phyloP scores from a whole-genome alignment of 2,888 invertebrate species.

The Gastrophysa polygoni region DNA sequence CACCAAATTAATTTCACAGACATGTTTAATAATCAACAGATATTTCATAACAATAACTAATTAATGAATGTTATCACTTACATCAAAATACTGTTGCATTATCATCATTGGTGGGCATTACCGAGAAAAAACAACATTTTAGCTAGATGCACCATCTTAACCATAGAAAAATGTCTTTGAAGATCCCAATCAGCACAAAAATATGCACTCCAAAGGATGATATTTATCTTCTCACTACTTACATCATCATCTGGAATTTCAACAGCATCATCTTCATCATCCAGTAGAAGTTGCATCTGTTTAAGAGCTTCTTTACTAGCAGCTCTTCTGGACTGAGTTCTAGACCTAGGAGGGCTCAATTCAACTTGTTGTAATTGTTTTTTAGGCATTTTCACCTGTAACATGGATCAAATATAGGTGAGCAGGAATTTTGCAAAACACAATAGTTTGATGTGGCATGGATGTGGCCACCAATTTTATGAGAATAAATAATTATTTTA shows the following conservation, averaged over 20 bases:
- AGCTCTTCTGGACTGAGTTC: slow-evolving; percentile 48
- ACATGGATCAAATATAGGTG: too few relatives aligned
- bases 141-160: too few relatives aligned
- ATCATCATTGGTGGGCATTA: slow-evolving; percentile 2
- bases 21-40: too few relatives aligned
- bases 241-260: slow-evolving; percentile 58
- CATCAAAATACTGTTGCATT: slow-evolving; percentile 13
- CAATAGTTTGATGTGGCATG: neutral
- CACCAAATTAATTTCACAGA: too few relatives aligned
- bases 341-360: slow-evolving; percentile 32
- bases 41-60: neutral
- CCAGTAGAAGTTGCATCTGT: slow-evolving; percentile 53
- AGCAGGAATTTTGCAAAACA: too few relatives aligned
- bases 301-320: slow-evolving; percentile 56
- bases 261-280: slow-evolving; percentile 56
- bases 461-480: too few relatives aligned
- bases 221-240: too few relatives aligned
- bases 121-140: neutral
- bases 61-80: slow-evolving; percentile 8
- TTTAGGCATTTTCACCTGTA: slow-evolving; percentile 46
- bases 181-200: neutral
- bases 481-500: too few relatives aligned
- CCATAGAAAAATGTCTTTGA: too few relatives aligned
- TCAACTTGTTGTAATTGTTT: slow-evolving; percentile 37
- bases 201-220: neutral